These are phyloP conservation scores for Barnardius zonarius DNA, from an alignment of 2,113 vertebrate species.

Conservation along the genomic window DNA sequence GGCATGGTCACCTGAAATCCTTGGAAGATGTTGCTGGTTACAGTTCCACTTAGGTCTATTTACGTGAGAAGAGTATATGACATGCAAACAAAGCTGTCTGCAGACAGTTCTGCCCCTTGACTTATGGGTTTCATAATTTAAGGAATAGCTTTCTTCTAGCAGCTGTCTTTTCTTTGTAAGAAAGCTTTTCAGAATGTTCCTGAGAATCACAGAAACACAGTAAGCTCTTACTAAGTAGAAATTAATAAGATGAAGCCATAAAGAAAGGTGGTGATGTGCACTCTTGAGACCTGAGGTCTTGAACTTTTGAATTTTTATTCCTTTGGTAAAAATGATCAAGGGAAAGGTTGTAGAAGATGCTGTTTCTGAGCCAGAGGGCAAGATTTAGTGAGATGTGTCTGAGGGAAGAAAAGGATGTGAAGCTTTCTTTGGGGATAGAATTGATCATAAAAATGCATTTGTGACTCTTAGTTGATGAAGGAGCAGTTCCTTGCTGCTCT, in stretches of 20 bases:
- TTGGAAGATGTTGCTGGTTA: background rate
- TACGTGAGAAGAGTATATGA: background rate
- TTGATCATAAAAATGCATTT: background rate
- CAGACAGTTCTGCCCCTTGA: background rate
- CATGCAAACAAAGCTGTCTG: background rate
- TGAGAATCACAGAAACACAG: background rate
- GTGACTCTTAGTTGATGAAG: background rate
- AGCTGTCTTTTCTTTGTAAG: background rate
- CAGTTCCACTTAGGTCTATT: background rate
- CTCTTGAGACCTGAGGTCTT: background rate
- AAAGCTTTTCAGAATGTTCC: background rate
- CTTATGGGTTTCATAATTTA: background rate
- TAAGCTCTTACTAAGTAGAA: background rate
- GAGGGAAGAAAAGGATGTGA: background rate
- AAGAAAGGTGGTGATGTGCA: background rate
- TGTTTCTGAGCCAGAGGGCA: background rate
- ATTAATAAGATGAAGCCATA: background rate
- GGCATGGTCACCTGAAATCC: background rate
- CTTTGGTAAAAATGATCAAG: background rate
- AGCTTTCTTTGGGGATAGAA: background rate
- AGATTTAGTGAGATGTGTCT: background rate
- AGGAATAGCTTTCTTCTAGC: background rate
- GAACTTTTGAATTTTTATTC: background rate
- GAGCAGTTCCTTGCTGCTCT: background rate
- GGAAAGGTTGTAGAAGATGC: background rate